Base-by-base conservation (phyloP, 2,797 vertebrate species). In the Lemur catta region DNA sequence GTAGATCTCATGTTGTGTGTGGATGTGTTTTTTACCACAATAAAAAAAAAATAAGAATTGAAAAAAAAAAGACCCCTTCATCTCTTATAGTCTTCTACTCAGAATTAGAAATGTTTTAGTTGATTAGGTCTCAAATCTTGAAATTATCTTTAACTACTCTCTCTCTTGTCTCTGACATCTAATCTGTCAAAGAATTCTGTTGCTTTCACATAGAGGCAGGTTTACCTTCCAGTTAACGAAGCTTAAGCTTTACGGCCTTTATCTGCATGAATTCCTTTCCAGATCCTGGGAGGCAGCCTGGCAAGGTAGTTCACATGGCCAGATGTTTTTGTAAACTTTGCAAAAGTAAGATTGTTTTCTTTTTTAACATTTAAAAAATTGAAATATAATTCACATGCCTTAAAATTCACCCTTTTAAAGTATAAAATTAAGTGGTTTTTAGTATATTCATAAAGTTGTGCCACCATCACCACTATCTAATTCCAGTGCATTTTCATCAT, bases 51-150 rank as follows among this genome's bases (percentile, higher is more conserved):
- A 35, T 6, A 52, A 14, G 11, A 52, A 38, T 5, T 38, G n/a
- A 10, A 46, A 57, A 69, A 65, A 52, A 18, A 30, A 63, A 30
- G n/a, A 7, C 7, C 7, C 8, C 7, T 67, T 67, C 48, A 38
- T 43, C 17, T 86, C 26, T 71, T 85, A 72, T 2, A 86, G 18
- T 57, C 22, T 26, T 65, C 65, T 86, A 87, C 26, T 76, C 43
- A 69, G 48, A 85, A 94, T 22, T 43, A 67, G 72, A 94, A 52
- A 84, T 90, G 41, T 41, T 92, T 95, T 52, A 57, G 22, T 74
- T 91, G 26, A 33, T 48, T 87, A 41, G 74, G 38, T 76, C 22
- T 80, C 15, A 41, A 52, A 59, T 61, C 50, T 69, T 52, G 52
- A 92, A 75, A 22, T 82, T 52, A 61, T 43, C 14, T 24, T 76